Evolutionary conservation across 1,140 invertebrate species (phyloP).

Genomic region (Plectus sambesii): DNA sequence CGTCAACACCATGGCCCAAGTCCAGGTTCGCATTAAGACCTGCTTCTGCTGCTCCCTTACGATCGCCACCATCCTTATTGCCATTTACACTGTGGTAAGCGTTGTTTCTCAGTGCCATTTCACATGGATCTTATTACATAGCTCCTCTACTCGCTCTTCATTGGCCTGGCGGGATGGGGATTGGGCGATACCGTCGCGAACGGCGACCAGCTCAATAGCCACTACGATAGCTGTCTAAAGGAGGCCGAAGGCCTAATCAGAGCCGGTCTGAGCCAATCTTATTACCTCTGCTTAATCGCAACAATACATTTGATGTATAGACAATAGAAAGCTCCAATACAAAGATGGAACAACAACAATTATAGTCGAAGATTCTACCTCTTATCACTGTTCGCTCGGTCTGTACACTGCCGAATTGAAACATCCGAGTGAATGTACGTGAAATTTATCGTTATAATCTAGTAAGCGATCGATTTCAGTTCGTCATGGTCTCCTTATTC

Average conservation of each 20-base stretch:
- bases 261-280: conserved; percentile 25
- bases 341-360: conserved; percentile 34
- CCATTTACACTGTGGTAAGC: conserved; percentile 41
- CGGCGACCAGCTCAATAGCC: conserved; percentile 36
- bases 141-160: conserved; percentile 37
- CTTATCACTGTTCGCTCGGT: conserved; percentile 43
- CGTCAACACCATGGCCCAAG: conserved; percentile 41
- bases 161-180: conserved; percentile 34
- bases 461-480: conserved; percentile 20
- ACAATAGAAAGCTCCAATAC: conserved; percentile 39
- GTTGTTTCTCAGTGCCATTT: conserved; percentile 14
- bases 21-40: conserved; percentile 41
- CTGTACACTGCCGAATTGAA: conserved; percentile 44
- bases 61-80: conserved; percentile 36
- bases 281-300: no score
- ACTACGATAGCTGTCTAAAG: conserved; percentile 35
- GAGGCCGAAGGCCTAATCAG: conserved; percentile 39
- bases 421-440: conserved; percentile 26
- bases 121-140: conserved; percentile 21
- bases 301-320: conserved; percentile 18
- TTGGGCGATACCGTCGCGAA: conserved; percentile 35
- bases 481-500: conserved; percentile 23
- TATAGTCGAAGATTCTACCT: conserved; percentile 40
- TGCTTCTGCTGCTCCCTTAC: conserved; percentile 43
- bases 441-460: conserved; percentile 8